Evolutionary conservation across 2,888 invertebrate species (phyloP).

Genomic region (Drosophila nigricruria): DNA sequence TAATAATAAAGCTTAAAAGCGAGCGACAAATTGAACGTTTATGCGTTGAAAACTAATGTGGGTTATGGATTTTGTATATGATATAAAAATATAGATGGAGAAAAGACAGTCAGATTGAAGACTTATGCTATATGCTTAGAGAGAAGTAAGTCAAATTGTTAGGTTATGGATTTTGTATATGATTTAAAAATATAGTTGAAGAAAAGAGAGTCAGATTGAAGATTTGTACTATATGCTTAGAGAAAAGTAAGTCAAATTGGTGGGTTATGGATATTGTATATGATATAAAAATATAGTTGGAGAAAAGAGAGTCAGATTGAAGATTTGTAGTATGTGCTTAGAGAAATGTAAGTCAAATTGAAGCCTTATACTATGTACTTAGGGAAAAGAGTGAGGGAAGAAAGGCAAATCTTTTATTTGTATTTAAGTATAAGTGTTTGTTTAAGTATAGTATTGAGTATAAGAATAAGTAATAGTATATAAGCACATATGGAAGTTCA

Average conservation of each 20-base stretch:
- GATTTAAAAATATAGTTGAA: background rate
- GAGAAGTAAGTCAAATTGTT: background rate
- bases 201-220: background rate
- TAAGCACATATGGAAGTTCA: background rate
- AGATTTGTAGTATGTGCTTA: background rate
- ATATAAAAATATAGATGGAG: no score
- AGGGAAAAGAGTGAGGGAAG: no score
- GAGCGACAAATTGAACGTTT: conserved; percentile 28
- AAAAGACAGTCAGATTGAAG: background rate
- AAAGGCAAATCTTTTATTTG: no score
- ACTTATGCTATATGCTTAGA: background rate
- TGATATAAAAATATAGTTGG: background rate
- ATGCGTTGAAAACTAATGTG: conserved; percentile 20
- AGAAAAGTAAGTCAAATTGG: no score
- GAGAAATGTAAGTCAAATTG: background rate
- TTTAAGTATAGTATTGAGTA: no score
- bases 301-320: background rate
- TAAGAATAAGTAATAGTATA: background rate
- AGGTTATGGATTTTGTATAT: background rate
- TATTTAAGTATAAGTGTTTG: no score
- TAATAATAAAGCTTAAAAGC: conserved; percentile 29
- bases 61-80: background rate
- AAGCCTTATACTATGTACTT: background rate
- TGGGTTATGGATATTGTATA: background rate
- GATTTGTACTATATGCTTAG: background rate